Evolutionary conservation across 2,888 invertebrate genomes (phyloP), one percentile per base, ranked within the genome.

Genomic region (Diaphora mendica): DNA sequence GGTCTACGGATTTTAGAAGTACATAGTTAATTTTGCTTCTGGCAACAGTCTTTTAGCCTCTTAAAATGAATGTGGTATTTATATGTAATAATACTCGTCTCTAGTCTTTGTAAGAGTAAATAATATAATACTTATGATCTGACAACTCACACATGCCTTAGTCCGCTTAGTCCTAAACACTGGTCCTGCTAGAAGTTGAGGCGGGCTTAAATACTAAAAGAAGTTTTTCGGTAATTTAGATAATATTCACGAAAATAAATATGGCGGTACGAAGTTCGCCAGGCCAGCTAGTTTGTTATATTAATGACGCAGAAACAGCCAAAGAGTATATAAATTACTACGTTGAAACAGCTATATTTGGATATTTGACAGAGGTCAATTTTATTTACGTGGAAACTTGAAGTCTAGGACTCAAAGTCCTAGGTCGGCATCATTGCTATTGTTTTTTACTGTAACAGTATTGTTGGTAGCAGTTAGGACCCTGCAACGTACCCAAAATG

Each of bases 1-100:
- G 75, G 71, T 74, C 69, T 59, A 62, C 83, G 80, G 82, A 80
- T 86, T 88, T 85, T 82, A 77, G 84, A 87, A 81, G 84, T 78
- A 39, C 39, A 11, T 39, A 78, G 71, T 83, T 73, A 78, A 73
- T 44, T 71, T 79, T 79, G 75, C 70, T 26, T 55, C 44, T 70
- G 44, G 44, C 55, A 76, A 39, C 73, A 79, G 68, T 75, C 55
- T 77, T 75, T 82, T 73, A 68, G 71, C 69, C 48, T 73, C 62
- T 64, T 64, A 76, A 74, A 73, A 59, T 74, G 67, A 74, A 23
- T 72, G 59, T 76, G 9, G 72, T 33, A 64, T 66, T 65, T 77
- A 59, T 23, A 17, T 55, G 33, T 51, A 33, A 48, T 35, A 51
- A 20, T 23, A 35, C 15, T 17, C 30, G 5, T 39, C 51, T 23